Base-by-base conservation (phyloP, 2,113 vertebrate genomes). In the Coregonus clupeaformis region DNA sequence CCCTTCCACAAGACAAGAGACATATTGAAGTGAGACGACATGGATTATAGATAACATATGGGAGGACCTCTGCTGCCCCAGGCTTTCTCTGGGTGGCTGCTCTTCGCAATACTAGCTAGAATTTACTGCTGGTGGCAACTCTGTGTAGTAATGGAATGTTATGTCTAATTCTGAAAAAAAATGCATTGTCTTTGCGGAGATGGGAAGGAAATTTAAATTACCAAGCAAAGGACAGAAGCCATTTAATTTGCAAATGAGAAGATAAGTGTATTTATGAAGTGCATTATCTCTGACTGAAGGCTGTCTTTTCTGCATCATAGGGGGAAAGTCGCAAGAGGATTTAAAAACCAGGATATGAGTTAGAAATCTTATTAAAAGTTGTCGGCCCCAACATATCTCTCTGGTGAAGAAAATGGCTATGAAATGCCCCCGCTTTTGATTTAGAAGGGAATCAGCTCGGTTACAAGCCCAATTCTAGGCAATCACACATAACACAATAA, bases 241-340 rank as follows among this genome's bases (percentile, higher is more conserved):
- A 80, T 86, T 86, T 86, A 78, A 82, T 86, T 84, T 86, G 84
- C 77, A 86, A 86, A 86, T 80, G 75, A 82, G 77, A 71, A 78
- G 77, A 82, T 82, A 82, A 86, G 84, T 79, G 45, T 77, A 78
- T 60, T 64, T 42, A n/a, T 73, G 25, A 32, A 42, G 18, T 24
- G 29, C 70, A 59, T 72, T 72, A 22, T 12, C 70, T 72, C 52
- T 29, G 36, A 11, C 11, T 60, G 27, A 42, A 72, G 27, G 69
- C 30, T 57, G 52, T 32, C 25, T 59, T 55, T 59, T 62, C 36
- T 7, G 60, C 60, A 25, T 60, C 32, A 5, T 27, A 32, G 49
- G 70, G 55, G 69, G 24, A 71, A 32, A 64, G 30, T 14, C 49
- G 29, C 42, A 16, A 63, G 49, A 68, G 66, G 25, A 74, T 64